phyloP scores from a whole-genome alignment of 2,113 vertebrate species.

The Azemiops feae region DNA sequence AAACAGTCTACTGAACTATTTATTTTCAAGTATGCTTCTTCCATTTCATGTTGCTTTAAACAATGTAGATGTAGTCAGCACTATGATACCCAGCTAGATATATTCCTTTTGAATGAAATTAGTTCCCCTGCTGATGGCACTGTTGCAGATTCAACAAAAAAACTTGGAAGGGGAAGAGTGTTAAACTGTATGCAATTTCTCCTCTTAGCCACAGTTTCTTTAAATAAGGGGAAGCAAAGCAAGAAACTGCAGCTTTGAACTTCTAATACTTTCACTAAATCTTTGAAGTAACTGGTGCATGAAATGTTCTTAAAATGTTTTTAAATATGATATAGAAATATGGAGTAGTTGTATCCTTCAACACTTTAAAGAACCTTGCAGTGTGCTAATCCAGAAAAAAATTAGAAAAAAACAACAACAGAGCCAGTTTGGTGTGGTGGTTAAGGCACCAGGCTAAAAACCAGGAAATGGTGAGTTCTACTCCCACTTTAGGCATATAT shows the following conservation, averaged over 20 bases:
- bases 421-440: not conserved
- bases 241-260: conserved; percentile 55
- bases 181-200: conserved; percentile 38
- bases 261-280: conserved; percentile 54
- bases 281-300: conserved; percentile 67
- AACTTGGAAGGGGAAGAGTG: conserved; percentile 4
- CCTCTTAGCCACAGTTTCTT: conserved; percentile 46
- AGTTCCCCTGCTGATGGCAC: not conserved
- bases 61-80: not conserved
- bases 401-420: not conserved
- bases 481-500: not conserved
- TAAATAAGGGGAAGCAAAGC: conserved; percentile 47
- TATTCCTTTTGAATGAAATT: conserved; percentile 3
- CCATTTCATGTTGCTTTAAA: conserved; percentile 2
- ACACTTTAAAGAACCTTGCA: conserved; percentile 11
- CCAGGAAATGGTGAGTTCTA: not conserved
- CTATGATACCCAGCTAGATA: not conserved
- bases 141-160: conserved; percentile 10
- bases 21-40: not conserved
- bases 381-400: not conserved
- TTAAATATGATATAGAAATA: conserved; percentile 55
- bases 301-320: conserved; percentile 61
- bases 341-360: not conserved
- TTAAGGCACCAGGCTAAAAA: no score
- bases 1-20: not conserved